A percentile compares a stretch with the other conserved stretches of the same genome.
Conservation (phyloP, 2,888 invertebrate genomes). For the Synanthedon formicaeformis region DNA sequence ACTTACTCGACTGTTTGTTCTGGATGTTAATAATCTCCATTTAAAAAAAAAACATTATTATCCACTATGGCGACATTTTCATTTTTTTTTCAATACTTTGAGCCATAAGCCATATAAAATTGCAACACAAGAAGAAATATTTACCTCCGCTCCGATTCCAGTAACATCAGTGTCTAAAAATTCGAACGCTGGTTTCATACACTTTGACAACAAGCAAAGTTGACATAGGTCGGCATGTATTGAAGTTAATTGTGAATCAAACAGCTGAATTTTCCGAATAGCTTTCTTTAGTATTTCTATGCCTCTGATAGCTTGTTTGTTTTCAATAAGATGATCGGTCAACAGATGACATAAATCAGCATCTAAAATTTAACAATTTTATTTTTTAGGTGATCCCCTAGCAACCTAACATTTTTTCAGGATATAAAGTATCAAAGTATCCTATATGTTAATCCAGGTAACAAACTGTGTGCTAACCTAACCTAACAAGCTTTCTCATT, state of each 20-base stretch:
- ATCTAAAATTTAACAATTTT: conserved; percentile 72
- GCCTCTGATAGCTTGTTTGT: conserved; percentile 84
- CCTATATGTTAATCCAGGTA: not conserved
- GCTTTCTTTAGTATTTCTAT: conserved; percentile 86
- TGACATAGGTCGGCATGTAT: conserved; percentile 95
- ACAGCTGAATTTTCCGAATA: conserved; percentile 87
- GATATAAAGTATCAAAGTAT: too few relatives aligned
- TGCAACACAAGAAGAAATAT: too few relatives aligned
- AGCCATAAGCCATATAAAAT: too few relatives aligned
- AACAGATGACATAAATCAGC: conserved; percentile 90
- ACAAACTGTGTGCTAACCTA: not conserved
- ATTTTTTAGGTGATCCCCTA: too few relatives aligned
- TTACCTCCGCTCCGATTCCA: conserved; percentile 88
- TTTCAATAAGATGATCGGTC: conserved; percentile 81
- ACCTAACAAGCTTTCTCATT: not conserved
- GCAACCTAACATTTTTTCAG: too few relatives aligned
- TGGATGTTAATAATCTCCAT: too few relatives aligned
- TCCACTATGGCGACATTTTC: too few relatives aligned
- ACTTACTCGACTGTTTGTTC: too few relatives aligned
- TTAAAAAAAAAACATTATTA: too few relatives aligned
- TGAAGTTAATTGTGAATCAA: conserved; percentile 91
- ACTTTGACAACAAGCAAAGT: conserved; percentile 89
- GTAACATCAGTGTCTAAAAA: conserved; percentile 92
- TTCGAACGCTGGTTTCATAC: conserved; percentile 90
- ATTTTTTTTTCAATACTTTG: too few relatives aligned